These are phyloP conservation scores for Argyrosomus japonicus DNA, from an alignment of 2,113 vertebrate species.

Conservation along the genomic window DNA sequence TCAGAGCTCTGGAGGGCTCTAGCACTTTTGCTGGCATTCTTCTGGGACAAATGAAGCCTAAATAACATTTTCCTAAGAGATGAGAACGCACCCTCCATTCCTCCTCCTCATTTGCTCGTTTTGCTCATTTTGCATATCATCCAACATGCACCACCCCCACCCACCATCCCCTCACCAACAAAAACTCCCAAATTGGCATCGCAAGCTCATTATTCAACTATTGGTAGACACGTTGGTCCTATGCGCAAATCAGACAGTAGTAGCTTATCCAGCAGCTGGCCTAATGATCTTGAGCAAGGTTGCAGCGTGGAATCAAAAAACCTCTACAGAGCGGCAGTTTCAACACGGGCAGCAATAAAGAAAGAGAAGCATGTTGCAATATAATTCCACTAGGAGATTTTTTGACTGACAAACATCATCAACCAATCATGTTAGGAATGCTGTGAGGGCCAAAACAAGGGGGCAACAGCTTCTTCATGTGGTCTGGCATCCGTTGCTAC, in stretches of 20 bases:
- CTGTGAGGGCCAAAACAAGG: conserved; percentile 1
- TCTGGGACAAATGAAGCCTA: conserved; percentile 58
- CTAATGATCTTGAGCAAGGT: conserved; percentile 21
- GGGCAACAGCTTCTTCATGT: not conserved
- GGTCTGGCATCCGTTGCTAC: conserved; percentile 30
- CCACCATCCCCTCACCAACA: conserved; percentile 19
- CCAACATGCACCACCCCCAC: conserved; percentile 40
- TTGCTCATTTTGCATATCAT: conserved; percentile 57
- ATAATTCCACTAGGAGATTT: not conserved
- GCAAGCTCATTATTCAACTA: conserved; percentile 59
- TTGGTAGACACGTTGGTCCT: conserved; percentile 36
- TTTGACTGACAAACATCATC: conserved; percentile 24
- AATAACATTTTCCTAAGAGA: conserved; percentile 54
- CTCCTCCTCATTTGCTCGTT: conserved; percentile 50
- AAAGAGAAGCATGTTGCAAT: not conserved
- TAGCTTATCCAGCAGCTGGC: conserved; percentile 24
- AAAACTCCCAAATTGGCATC: conserved; percentile 52
- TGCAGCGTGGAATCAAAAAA: not conserved
- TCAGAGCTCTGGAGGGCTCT: conserved; percentile 49
- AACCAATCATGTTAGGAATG: conserved; percentile 21
- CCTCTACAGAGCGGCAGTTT: not conserved
- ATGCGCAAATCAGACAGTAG: conserved; percentile 35
- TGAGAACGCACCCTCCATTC: conserved; percentile 21
- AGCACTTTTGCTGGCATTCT: conserved; percentile 59
- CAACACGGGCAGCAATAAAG: not conserved